A percentile compares a stretch with the other conserved stretches of the same genome.
These are phyloP conservation scores for Sigmodon hispidus DNA, from an alignment of 2,113 vertebrate species.

Conservation along the genomic window DNA sequence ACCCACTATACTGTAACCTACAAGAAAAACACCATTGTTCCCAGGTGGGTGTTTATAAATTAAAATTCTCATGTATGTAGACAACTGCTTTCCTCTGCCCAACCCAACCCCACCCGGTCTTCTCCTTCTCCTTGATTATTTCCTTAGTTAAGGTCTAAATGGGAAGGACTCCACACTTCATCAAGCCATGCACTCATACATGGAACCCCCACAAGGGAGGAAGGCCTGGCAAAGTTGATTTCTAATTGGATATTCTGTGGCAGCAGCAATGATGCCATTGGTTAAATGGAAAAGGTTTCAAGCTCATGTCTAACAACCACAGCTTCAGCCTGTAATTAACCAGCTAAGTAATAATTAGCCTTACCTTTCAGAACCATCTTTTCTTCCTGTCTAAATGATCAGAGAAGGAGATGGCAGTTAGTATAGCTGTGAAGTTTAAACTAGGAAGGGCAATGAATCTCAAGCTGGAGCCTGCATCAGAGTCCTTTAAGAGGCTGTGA, in stretches of 20 bases:
- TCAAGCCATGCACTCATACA: not conserved
- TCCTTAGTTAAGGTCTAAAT: not conserved
- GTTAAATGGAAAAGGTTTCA: not conserved
- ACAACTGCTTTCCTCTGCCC: not conserved
- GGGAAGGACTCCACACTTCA: not conserved
- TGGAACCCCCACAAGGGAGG: fast-evolving
- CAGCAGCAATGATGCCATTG: not conserved
- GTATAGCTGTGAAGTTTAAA: not conserved
- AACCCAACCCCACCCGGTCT: no score
- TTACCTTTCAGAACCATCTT: not conserved
- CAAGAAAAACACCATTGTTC: not conserved
- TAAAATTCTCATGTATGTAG: not conserved
- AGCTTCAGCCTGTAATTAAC: no score
- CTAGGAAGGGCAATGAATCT: not conserved
- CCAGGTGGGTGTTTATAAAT: not conserved
- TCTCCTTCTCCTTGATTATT: not conserved
- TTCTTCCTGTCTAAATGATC: not conserved
- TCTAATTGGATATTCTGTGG: not conserved
- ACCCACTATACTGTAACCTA: not conserved
- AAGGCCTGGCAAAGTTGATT: not conserved
- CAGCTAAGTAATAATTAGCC: no score
- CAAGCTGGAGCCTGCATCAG: not conserved
- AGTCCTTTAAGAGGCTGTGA: not conserved
- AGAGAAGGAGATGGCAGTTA: not conserved
- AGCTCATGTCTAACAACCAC: not conserved